A percentile compares a stretch with the other conserved stretches of the same genome.
These are phyloP conservation scores for Hemicentrotus pulcherrimus DNA, from an alignment of 35 echinoderm and acorn worm species.

Conservation along the genomic window DNA sequence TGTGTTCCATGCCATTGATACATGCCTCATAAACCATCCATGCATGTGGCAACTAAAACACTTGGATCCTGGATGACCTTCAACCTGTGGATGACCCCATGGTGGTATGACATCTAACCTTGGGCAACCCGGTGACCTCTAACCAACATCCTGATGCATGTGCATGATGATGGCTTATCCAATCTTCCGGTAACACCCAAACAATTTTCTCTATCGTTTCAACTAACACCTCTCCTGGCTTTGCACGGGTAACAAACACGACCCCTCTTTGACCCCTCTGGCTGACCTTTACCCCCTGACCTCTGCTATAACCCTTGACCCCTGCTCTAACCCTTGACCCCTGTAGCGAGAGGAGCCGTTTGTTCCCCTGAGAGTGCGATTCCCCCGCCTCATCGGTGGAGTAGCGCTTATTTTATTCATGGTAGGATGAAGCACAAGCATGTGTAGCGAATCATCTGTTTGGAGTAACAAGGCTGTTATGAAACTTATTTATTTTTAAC, in stretches of 20 bases:
- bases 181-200: not conserved
- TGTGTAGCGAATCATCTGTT: too few relatives aligned
- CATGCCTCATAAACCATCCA: not conserved
- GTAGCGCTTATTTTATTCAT: slow-evolving; percentile 37
- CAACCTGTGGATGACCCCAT: not conserved
- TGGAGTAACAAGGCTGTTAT: too few relatives aligned
- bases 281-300: slow-evolving; percentile 10
- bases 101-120: not conserved
- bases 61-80: not conserved
- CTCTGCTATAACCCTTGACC: not conserved
- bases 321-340: not conserved
- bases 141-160: not conserved
- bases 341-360: slow-evolving; percentile 49
- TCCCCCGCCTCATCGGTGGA: slow-evolving; percentile 40
- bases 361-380: slow-evolving; percentile 44
- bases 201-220: not conserved
- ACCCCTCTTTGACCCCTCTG: not conserved
- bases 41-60: not conserved
- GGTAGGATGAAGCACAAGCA: not conserved
- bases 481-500: too few relatives aligned
- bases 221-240: not conserved
- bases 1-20: not conserved
- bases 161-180: not conserved
- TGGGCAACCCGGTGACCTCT: not conserved
- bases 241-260: not conserved